phyloP scores from a whole-genome alignment of 2,888 invertebrate species.

The Drosophila tripunctata region DNA sequence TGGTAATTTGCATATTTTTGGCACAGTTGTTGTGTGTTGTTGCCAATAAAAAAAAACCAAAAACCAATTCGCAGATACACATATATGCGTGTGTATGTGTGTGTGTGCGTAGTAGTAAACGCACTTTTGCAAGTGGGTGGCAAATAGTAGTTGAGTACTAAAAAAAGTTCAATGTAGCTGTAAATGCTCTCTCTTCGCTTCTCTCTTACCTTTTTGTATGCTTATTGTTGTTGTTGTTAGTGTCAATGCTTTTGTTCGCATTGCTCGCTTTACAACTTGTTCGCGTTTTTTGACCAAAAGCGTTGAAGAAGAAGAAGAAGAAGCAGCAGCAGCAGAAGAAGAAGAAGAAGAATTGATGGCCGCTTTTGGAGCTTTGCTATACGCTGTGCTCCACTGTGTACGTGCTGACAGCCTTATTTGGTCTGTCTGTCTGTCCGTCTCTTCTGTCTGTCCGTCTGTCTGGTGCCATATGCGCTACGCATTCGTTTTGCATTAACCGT shows the following conservation, averaged over 20 bases:
- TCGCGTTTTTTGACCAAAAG: conserved; percentile 76
- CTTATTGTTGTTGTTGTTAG: conserved; percentile 19
- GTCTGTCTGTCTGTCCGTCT: conserved; percentile 37
- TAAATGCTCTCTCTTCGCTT: conserved; percentile 56
- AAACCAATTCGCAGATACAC: conserved; percentile 18
- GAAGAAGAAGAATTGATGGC: conserved; percentile 58
- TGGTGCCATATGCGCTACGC: conserved; percentile 73
- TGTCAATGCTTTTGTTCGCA: conserved; percentile 63
- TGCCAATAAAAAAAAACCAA: no score
- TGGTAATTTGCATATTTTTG: conserved; percentile 74
- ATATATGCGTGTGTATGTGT: conserved; percentile 23
- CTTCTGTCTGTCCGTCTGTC: conserved; percentile 23
- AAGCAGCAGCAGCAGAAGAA: conserved; percentile 24
- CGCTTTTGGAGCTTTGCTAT: conserved; percentile 61
- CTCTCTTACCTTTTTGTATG: conserved; percentile 7
- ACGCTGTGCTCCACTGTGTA: conserved; percentile 41
- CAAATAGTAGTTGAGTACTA: conserved; percentile 55
- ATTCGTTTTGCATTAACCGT: conserved; percentile 77
- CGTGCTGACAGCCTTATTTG: conserved; percentile 71
- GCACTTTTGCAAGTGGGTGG: conserved; percentile 73
- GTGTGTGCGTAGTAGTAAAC: conserved; percentile 78
- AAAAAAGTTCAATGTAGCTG: conserved; percentile 80
- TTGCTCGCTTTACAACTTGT: conserved; percentile 78
- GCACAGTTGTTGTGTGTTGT: conserved; percentile 79
- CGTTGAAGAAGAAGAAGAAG: conserved; percentile 26